These are phyloP conservation scores for Astropecten irregularis DNA, from an alignment of 53 echinoderm and acorn worm genomes.

Conservation along the genomic window DNA sequence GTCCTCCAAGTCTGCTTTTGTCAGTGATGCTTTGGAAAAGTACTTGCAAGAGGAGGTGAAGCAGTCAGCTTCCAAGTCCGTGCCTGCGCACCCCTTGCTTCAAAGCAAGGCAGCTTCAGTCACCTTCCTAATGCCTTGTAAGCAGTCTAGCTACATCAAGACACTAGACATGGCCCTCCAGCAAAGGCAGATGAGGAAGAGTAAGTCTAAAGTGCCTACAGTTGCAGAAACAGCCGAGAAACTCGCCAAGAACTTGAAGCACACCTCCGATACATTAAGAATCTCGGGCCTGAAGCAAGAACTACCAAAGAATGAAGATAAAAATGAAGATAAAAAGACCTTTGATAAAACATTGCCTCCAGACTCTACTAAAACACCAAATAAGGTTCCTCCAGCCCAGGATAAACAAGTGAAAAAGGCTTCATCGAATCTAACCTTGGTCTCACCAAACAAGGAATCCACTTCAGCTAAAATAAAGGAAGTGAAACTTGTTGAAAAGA, in stretches of 20 bases:
- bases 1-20: constrained; percentile 87
- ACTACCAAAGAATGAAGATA: background rate
- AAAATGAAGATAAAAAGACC: background rate
- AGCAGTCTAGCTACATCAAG: constrained; percentile 68
- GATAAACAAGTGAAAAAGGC: background rate
- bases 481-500: background rate
- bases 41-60: constrained; percentile 64
- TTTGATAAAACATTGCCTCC: background rate
- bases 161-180: constrained; percentile 75
- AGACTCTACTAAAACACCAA: background rate
- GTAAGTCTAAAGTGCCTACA: constrained; percentile 40
- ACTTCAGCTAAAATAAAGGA: background rate
- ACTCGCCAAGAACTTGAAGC: constrained; percentile 34
- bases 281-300: background rate
- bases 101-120: constrained; percentile 47
- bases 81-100: constrained; percentile 41
- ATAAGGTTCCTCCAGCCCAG: background rate
- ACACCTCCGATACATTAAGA: background rate
- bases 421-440: too few relatives aligned
- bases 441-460: background rate
- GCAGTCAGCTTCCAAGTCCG: constrained; percentile 4
- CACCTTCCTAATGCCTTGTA: constrained; percentile 71
- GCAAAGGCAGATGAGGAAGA: constrained; percentile 22
- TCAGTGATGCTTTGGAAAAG: constrained; percentile 80
- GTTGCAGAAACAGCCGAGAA: constrained; percentile 46